A percentile compares a stretch with the other conserved stretches of the same genome.
Evolutionary conservation across 2,797 vertebrate species (phyloP).

Genomic region (Coracias cyanogaster): DNA sequence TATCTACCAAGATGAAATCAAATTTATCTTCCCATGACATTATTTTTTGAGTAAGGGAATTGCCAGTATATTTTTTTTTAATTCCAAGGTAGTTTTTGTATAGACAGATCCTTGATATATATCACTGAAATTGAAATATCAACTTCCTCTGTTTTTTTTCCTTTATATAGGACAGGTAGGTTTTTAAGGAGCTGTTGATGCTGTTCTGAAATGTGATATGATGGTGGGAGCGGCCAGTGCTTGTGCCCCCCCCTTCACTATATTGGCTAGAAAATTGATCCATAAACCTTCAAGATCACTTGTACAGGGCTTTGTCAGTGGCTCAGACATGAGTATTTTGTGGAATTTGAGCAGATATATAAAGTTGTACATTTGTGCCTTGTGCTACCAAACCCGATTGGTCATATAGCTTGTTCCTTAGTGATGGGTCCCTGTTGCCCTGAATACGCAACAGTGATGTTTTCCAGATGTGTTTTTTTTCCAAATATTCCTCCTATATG

Average conservation of each 20-base stretch:
- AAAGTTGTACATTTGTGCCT: not conserved
- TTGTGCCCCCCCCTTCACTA: not conserved
- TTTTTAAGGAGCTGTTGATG: slow-evolving; percentile 21
- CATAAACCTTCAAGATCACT: slow-evolving; percentile 23
- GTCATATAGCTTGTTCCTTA: not conserved
- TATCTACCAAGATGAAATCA: slow-evolving; percentile 43
- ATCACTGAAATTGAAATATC: slow-evolving; percentile 22
- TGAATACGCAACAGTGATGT: not conserved
- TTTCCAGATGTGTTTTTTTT: slow-evolving; percentile 25
- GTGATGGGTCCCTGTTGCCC: not conserved
- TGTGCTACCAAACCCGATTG: not conserved
- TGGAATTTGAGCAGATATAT: not conserved
- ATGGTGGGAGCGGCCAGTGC: not conserved
- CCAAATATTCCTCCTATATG: not conserved
- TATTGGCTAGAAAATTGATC: slow-evolving; percentile 27
- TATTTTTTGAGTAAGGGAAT: slow-evolving; percentile 31
- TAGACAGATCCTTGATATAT: slow-evolving; percentile 4
- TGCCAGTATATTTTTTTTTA: not conserved
- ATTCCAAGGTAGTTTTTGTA: slow-evolving; percentile 26
- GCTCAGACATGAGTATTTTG: not conserved
- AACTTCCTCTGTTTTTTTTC: not conserved
- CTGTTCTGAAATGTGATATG: not conserved
- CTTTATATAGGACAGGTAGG: slow-evolving; percentile 1
- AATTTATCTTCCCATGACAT: not conserved
- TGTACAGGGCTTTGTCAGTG: not conserved